These are phyloP conservation scores for Dufourea novaeangliae DNA, from an alignment of 1,140 invertebrate species.

Conservation along the genomic window DNA sequence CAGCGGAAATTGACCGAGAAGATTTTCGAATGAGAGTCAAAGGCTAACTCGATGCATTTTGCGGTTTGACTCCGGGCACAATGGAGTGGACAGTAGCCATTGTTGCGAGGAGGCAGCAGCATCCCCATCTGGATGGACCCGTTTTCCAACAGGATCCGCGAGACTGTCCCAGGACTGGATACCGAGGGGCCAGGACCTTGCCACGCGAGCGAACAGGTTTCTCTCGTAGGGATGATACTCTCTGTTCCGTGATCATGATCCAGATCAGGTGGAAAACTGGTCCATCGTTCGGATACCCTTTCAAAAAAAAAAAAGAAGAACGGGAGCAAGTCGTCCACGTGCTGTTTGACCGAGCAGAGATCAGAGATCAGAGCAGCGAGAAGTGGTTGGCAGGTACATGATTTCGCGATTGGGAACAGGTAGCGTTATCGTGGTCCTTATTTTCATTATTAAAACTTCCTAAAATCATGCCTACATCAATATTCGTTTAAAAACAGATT, in stretches of 20 bases:
- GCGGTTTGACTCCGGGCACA: conserved; percentile 63
- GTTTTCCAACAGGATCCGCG: conserved; percentile 63
- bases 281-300: conserved; percentile 64
- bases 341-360: conserved; percentile 34
- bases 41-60: conserved; percentile 76
- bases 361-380: conserved; percentile 56
- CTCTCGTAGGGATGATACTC: conserved; percentile 46
- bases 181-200: conserved; percentile 68
- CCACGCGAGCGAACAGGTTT: conserved; percentile 78
- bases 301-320: too few relatives aligned
- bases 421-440: conserved; percentile 7
- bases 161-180: conserved; percentile 31
- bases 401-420: conserved; percentile 34
- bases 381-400: conserved; percentile 27
- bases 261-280: conserved; percentile 80
- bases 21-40: conserved; percentile 68
- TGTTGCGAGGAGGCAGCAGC: conserved; percentile 65
- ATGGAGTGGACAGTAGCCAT: conserved; percentile 76
- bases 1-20: conserved; percentile 49
- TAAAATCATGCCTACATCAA: too few relatives aligned
- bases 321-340: conserved; percentile 44
- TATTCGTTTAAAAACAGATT: too few relatives aligned
- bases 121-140: conserved; percentile 74
- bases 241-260: conserved; percentile 68
- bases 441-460: too few relatives aligned